Evolutionary conservation across 2,113 vertebrate genomes (phyloP).

Genomic region (human): GRCh38 chr13:26689501-26690000

Average conservation of each 20-base stretch:
- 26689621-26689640: background rate
- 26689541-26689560: fast-evolving
- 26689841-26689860: too few relatives aligned
- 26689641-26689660: fast-evolving
- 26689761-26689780: background rate
- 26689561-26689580: background rate
- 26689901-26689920: background rate
- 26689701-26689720: background rate
- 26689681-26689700: background rate
- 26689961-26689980: background rate
- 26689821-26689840: background rate
- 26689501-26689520: fast-evolving
- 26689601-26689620: fast-evolving
- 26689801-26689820: too few relatives aligned
- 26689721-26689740: background rate
- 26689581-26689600: background rate
- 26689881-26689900: background rate
- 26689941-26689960: background rate
- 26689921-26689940: fast-evolving
- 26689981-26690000: background rate
- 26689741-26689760: background rate
- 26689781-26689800: background rate
- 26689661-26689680: background rate
- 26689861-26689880: background rate
- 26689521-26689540: fast-evolving